A percentile compares a stretch with the other conserved stretches of the same genome.
Conservation (phyloP, 1,140 invertebrate genomes). For the Drosophila lacertosa region DNA sequence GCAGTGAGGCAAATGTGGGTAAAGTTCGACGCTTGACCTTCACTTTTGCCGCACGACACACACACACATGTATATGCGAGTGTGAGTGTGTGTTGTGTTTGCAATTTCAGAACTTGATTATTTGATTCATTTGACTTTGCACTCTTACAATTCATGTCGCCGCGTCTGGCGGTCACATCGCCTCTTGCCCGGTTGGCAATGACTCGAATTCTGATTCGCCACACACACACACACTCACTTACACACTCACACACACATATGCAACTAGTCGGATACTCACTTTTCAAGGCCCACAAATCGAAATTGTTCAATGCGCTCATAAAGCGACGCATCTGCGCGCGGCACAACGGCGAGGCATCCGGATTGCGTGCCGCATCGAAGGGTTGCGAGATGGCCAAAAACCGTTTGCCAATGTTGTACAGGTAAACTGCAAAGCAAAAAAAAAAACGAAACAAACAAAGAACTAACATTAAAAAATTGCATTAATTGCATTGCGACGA, state of each 20-base stretch:
- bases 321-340: conserved; percentile 67
- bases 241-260: neutral
- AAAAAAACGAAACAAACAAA: neutral
- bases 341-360: conserved; percentile 64
- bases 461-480: neutral
- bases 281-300: conserved; percentile 81
- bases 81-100: conserved; percentile 33
- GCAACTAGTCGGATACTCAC: conserved; percentile 57
- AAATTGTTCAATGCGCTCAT: conserved; percentile 74
- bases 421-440: conserved; percentile 64
- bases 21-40: conserved; percentile 81
- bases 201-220: conserved; percentile 60
- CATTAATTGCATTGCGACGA: too few relatives aligned
- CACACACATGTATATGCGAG: conserved; percentile 7
- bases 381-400: conserved; percentile 67
- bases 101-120: conserved; percentile 52
- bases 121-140: conserved; percentile 75
- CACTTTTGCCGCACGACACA: conserved; percentile 58
- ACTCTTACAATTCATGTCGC: conserved; percentile 74
- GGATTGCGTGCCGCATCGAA: conserved; percentile 75
- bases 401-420: conserved; percentile 68
- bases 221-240: conserved; percentile 1
- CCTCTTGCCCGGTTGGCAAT: conserved; percentile 66
- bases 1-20: conserved; percentile 68
- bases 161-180: conserved; percentile 68